Base-by-base conservation (phyloP, 92 coral and sea anemone species). In the Plumapathes pennacea region DNA sequence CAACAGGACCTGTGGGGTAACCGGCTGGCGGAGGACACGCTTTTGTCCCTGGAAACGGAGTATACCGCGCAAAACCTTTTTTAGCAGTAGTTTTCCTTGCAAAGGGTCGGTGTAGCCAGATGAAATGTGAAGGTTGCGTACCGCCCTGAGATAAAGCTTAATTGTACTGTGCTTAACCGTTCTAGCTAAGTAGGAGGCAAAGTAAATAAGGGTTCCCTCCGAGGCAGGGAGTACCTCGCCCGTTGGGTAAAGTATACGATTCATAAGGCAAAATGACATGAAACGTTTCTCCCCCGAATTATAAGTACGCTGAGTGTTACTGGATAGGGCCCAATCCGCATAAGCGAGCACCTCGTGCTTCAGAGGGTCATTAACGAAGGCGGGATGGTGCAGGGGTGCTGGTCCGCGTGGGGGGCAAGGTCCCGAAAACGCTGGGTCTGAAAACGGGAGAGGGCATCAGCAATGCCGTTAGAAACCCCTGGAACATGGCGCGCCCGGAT, bases 371-470 rank as follows among this genome's bases (percentile, higher is more conserved):
- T 11, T 44, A 70, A 46, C 12, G 41, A 12, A 20, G 33, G 65
- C 28, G 77, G 67, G 3, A 71, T 46, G 17, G 53, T 43, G 50
- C 51, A 71, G 2, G 74, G 61, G 21, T 10, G 37, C 15, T 12
- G 49, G 27, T 78, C 39, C 13, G 65, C 73, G 29, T 46, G 36
- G 2, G 74, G 85, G 20, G 78, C 59, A 6, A 37, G 47, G 32
- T 33, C 50, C 19, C 75, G 55, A 40, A 79, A 79, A 1, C 80
- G 67, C 17, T 54, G 38, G 44, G 46, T 65, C 84, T 82, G 84
- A 58, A 82, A 76, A 32, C 77, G 66, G 46, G 78, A 76, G 18
- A 76, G 57, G 43, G 84, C 52, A 56, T 74, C 89, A 21, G 85
- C 64, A 0, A 65, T 60, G 11, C 54, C 71, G 34, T 84, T 71